These are phyloP conservation scores for Tachina lurida DNA, from an alignment of 2,888 invertebrate genomes.

Conservation along the genomic window DNA sequence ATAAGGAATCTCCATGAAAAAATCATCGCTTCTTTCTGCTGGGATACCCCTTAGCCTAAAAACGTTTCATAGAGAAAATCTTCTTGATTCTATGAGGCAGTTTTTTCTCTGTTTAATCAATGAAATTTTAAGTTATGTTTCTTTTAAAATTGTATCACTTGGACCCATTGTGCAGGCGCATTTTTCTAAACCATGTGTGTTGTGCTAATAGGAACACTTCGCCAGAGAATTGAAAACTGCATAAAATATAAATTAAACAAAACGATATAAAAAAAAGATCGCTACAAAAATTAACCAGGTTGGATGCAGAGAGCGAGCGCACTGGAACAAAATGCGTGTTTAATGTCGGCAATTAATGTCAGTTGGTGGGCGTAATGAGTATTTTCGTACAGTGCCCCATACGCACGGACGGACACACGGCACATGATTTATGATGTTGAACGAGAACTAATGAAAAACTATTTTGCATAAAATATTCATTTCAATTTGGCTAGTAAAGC, in stretches of 20 bases:
- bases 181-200: constrained; percentile 38
- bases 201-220: constrained; percentile 57
- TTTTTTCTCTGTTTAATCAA: no score
- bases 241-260: constrained; percentile 44
- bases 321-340: constrained; percentile 60
- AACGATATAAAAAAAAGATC: constrained; percentile 17
- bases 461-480: constrained; percentile 66
- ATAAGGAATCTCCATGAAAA: no score
- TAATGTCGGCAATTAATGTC: constrained; percentile 71
- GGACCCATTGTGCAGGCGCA: constrained; percentile 28
- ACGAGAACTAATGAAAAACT: constrained; percentile 57
- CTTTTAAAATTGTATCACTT: not conserved
- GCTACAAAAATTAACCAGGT: constrained; percentile 51
- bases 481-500: constrained; percentile 43
- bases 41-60: no score
- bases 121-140: not conserved
- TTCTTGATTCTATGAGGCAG: no score
- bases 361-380: constrained; percentile 72
- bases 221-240: constrained; percentile 56
- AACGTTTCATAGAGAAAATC: no score
- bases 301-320: constrained; percentile 24
- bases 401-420: constrained; percentile 50
- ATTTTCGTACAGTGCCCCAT: constrained; percentile 26
- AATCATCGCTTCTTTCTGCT: no score
- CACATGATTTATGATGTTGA: constrained; percentile 68